Base-by-base conservation (phyloP, 2,797 vertebrate genomes). In the Numenius phaeopus region DNA sequence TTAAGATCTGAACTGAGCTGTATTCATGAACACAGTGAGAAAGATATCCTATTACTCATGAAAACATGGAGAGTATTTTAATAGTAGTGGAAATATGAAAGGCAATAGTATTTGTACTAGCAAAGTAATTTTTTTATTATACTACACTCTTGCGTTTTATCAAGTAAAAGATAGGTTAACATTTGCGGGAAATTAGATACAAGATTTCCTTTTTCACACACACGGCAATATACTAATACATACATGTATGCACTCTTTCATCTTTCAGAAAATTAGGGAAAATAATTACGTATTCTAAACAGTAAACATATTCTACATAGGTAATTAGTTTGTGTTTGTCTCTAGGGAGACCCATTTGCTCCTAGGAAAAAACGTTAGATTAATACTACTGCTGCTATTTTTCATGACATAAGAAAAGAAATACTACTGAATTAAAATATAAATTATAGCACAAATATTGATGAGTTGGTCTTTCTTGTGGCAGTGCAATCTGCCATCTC, bases 311-410 rank as follows among this genome's bases (percentile, higher is more conserved):
- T 30, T 91, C 46, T 37, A 87, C 24, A 42, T 57, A 89, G 58
- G 57, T 75, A 96, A 93, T 83, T 93, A 72, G 57, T 69, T 76
- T 89, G 30, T 57, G 37, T 76, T 83, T 57, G 6, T 86, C 85
- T 90, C 79, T 70, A 69, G 57, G 75, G 88, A 92, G 10, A 93
- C 18, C 6, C 30, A 86, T 95, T 93, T 94, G 54, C 66, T 96
- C 62, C 59, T 59, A 87, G 55, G 54, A 87, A 49, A 71, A 89
- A 83, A 75, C 21, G 61, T 24, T 61, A 44, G 46, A 79, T 90
- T 81, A 82, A 70, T 84, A 80, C 40, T 89, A 55, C n/a, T 80
- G 27, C 11, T 89, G 44, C 15, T 69, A 57, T 66, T 77, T 93
- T 87, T 83, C 83, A 88, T 80, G 30, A 83, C 29, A 66, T 44